Conservation (phyloP, 2,797 vertebrate genomes). For the Buphagus erythrorhynchus region DNA sequence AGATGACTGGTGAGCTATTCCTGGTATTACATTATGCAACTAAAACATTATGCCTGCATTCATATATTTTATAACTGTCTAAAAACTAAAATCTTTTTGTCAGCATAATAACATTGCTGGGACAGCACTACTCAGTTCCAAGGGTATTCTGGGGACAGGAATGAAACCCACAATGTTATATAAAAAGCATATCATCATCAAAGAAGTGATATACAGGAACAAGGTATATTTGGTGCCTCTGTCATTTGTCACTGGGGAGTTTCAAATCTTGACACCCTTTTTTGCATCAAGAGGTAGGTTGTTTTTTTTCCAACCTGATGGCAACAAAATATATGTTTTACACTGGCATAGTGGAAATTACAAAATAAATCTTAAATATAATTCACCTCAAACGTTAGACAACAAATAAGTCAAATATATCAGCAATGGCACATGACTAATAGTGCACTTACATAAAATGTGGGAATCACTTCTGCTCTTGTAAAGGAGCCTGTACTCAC, state of each 20-base stretch:
- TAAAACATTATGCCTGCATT: constrained; percentile 34
- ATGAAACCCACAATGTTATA: constrained; percentile 60
- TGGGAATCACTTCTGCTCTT: constrained; percentile 46
- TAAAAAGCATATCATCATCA: constrained; percentile 48
- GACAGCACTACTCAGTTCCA: constrained; percentile 53
- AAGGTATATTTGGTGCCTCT: constrained; percentile 16
- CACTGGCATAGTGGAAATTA: constrained; percentile 62
- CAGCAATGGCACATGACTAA: constrained; percentile 58
- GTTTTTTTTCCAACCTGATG: constrained; percentile 50
- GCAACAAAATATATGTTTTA: constrained; percentile 55
- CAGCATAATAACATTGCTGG: constrained; percentile 17
- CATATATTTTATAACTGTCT: constrained; percentile 30
- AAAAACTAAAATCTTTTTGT: constrained; percentile 47
- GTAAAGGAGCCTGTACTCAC: constrained; percentile 31
- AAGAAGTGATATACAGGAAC: constrained; percentile 39
- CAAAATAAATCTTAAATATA: constrained; percentile 72
- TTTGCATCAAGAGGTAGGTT: constrained; percentile 57
- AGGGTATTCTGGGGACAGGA: constrained; percentile 54
- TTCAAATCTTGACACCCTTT: constrained; percentile 62
- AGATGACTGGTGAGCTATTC: constrained; percentile 40
- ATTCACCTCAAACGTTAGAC: constrained; percentile 49
- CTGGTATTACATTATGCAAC: constrained; percentile 23
- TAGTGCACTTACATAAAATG: constrained; percentile 13
- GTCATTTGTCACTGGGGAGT: constrained; percentile 63
- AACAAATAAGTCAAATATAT: constrained; percentile 65